Percentiles rank a stretch among this genome's conserved stretches.
Evolutionary conservation across 1,140 invertebrate species (phyloP).

Genomic region (Drosophila punjabiensis): DNA sequence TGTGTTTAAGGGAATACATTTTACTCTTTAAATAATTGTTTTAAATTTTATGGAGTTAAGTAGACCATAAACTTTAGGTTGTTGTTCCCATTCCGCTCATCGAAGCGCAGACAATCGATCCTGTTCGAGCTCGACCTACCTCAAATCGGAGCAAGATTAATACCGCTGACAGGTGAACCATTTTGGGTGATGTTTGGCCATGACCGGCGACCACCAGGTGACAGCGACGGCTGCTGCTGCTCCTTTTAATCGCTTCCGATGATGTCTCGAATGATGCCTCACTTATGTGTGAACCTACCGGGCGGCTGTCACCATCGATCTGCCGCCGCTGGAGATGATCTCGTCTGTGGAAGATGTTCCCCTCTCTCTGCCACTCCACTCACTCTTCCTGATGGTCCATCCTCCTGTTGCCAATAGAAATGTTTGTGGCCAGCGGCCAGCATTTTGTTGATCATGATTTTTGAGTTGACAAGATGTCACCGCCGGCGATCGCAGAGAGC

Average conservation of each 20-base stretch:
- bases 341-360: conserved; percentile 21
- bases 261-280: conserved; percentile 80
- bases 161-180: conserved; percentile 64
- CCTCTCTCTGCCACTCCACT: not conserved
- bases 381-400: not conserved
- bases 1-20: not conserved
- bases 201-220: conserved; percentile 68
- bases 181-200: conserved; percentile 33
- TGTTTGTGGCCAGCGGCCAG: conserved; percentile 42
- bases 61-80: not conserved
- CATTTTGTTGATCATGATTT: conserved; percentile 84
- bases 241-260: conserved; percentile 78
- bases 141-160: conserved; percentile 46
- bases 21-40: not conserved
- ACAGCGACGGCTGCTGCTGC: conserved; percentile 63
- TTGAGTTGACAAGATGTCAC: conserved; percentile 82
- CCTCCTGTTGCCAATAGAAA: conserved; percentile 65
- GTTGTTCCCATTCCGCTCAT: not conserved
- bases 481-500: conserved; percentile 65
- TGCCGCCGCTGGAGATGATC: conserved; percentile 80
- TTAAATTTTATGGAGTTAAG: not conserved
- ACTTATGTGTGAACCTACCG: conserved; percentile 83
- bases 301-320: conserved; percentile 73
- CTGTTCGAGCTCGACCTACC: conserved; percentile 1
- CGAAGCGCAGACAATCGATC: not conserved